phyloP scores from a whole-genome alignment of 2,888 invertebrate genomes.

The Uloborus plumipes region DNA sequence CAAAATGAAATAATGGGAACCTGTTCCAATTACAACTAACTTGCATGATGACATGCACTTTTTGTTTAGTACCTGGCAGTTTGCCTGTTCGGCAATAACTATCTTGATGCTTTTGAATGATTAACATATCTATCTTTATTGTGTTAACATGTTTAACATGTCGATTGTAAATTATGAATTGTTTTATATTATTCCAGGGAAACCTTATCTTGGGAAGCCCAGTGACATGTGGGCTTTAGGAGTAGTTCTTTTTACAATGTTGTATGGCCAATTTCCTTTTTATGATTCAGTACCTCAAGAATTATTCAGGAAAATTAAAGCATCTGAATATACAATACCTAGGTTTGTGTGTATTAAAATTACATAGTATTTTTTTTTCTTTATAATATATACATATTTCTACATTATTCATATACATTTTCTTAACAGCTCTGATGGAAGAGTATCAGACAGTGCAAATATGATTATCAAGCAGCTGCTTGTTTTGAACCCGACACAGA shows the following conservation, averaged over 20 bases:
- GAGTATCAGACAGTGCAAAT: conserved; percentile 78
- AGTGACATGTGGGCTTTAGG: conserved; percentile 88
- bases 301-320: conserved; percentile 82
- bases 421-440: conserved; percentile 56
- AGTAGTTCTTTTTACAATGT: conserved; percentile 83
- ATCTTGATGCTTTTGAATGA: too few species aligned
- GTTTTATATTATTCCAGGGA: conserved; percentile 70
- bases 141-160: too few species aligned
- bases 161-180: neutral
- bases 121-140: too few species aligned
- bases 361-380: neutral
- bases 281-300: conserved; percentile 82
- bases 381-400: neutral
- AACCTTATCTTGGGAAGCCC: conserved; percentile 83
- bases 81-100: too few species aligned
- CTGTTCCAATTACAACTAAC: too few species aligned
- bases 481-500: conserved; percentile 78
- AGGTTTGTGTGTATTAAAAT: conserved; percentile 73
- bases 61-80: too few species aligned
- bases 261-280: conserved; percentile 86
- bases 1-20: too few species aligned
- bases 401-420: neutral
- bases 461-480: conserved; percentile 79
- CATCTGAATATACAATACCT: conserved; percentile 81
- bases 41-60: too few species aligned